Base-by-base conservation (phyloP, 2,797 vertebrate species). In the Champsocephalus gunnari region DNA sequence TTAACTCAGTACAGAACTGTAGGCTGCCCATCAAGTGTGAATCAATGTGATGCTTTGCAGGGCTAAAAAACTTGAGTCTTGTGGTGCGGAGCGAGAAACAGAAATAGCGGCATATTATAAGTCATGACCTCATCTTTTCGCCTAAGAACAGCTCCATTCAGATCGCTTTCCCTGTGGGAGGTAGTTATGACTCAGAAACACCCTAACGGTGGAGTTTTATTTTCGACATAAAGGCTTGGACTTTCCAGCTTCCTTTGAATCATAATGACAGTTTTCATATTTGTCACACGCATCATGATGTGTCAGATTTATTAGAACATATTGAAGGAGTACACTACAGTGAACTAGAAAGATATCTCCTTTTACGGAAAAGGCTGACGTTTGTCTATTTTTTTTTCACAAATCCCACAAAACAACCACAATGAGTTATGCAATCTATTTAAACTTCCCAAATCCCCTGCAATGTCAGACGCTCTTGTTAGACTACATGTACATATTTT, bases 131-230 rank as follows among this genome's bases (percentile, higher is more conserved):
- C 59, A 79, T 75, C 41, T 74, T 73, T 84, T 80, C 81, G 81
- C 66, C 69, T 65, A 72, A 81, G 56, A 73, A n/a, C 24, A 17
- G 45, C 59, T 10, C 32, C 66, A 45, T 75, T 85, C 48, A 83
- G 56, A 83, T 76, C 3, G 0, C 56, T 71, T 72, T 69, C 80
- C 80, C 82, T 28, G 82, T 83, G 72, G 85, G 88, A 86, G 85
- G 71, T 76, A 74, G 80, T 80, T 87, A 85, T 87, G 79, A 91
- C 77, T 87, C 87, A 89, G 71, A 90, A 77, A 89, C 84, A 81
- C 64, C 71, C 44, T 32, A 34, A 69, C 67, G 48, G 17, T 12
- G 75, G 66, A 55, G 82, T 71, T 28, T 28, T 28, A 28, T 28
- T 28, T 28, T 28, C 24, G 67, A 82, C 53, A 12, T 64, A 63